A percentile compares a stretch with the other conserved stretches of the same genome.
phyloP scores from a whole-genome alignment of 2,113 vertebrate genomes.

The Oryzias woworae region DNA sequence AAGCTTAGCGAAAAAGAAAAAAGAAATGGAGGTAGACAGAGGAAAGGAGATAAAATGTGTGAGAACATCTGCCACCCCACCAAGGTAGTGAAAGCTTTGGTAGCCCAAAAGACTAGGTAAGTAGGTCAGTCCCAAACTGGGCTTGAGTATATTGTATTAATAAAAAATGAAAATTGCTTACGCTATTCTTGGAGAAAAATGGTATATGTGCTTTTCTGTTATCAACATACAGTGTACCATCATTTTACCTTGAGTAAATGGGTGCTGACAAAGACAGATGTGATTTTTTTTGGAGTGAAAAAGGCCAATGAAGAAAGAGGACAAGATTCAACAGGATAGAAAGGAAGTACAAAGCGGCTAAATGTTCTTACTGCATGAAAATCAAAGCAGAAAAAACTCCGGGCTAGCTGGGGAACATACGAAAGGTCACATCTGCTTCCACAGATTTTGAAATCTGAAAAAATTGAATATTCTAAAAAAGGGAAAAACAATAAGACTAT shows the following conservation, averaged over 20 bases:
- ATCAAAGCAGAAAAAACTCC: too few relatives aligned
- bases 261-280: too few relatives aligned
- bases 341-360: conserved; percentile 7
- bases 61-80: too few relatives aligned
- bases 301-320: conserved; percentile 16
- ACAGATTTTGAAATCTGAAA: too few relatives aligned
- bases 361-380: conserved; percentile 11
- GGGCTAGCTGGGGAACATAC: too few relatives aligned
- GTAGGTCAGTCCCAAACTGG: conserved; percentile 72
- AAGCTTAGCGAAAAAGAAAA: not conserved
- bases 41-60: conserved; percentile 13
- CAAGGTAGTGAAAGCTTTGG: conserved; percentile 32
- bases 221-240: too few relatives aligned
- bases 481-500: too few relatives aligned
- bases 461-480: too few relatives aligned
- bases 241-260: too few relatives aligned
- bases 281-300: not conserved
- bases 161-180: conserved; percentile 61
- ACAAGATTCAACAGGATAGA: conserved; percentile 19
- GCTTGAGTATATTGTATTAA: conserved; percentile 64
- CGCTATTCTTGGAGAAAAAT: not conserved
- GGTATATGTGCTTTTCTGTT: too few relatives aligned
- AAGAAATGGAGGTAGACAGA: conserved; percentile 3
- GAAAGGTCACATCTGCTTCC: too few relatives aligned
- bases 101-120: conserved; percentile 51